A percentile compares a stretch with the other conserved stretches of the same genome.
Evolutionary conservation across 2,113 vertebrate species (phyloP).

Genomic region (Oreamnos americanus): DNA sequence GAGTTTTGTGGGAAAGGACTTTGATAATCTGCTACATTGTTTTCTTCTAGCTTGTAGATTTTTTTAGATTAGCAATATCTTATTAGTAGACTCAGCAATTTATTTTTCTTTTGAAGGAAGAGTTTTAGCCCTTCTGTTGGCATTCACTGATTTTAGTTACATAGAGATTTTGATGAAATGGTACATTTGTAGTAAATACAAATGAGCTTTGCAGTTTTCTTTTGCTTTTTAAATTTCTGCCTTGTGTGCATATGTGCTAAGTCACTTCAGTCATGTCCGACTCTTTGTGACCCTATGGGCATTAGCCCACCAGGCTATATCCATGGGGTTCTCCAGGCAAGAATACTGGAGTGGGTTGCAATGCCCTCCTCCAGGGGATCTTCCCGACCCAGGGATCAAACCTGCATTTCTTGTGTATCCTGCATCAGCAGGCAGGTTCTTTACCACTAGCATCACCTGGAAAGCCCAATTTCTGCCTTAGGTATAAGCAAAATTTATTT

Average conservation of each 20-base stretch:
- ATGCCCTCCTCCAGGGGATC: background rate
- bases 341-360: background rate
- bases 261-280: background rate
- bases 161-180: background rate
- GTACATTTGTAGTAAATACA: constrained; percentile 22
- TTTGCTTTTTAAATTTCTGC: constrained; percentile 14
- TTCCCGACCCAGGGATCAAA: background rate
- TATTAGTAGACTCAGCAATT: background rate
- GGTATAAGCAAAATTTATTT: background rate
- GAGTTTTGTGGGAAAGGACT: background rate
- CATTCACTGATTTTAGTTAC: background rate
- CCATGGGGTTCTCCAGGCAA: background rate
- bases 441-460: background rate
- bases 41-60: background rate
- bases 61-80: constrained; percentile 10
- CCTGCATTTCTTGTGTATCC: background rate
- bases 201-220: constrained; percentile 6
- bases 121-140: background rate
- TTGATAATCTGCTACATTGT: background rate
- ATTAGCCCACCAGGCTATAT: background rate
- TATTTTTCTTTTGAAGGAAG: constrained; percentile 11
- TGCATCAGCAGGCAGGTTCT: background rate
- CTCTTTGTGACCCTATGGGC: background rate
- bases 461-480: background rate
- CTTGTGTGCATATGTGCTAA: background rate